Evolutionary conservation across 2,797 vertebrate genomes (phyloP), one percentile per base, ranked within the genome.

Genomic region (Molossus alvarezi): DNA sequence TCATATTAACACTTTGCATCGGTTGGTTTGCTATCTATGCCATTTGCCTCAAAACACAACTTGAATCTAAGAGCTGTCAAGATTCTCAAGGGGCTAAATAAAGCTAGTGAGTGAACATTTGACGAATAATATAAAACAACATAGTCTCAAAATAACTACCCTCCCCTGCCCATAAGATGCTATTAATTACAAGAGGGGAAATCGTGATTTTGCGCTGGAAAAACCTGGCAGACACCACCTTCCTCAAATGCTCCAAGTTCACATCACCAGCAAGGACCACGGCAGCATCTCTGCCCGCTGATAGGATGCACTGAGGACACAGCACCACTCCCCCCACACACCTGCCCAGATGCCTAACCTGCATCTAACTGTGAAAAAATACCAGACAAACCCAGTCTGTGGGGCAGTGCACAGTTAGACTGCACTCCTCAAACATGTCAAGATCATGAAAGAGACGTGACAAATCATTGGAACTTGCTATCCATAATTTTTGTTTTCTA

Each of bases 401-500:
- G 9, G 75, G 4, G 13, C 29, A 33, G 7, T 76, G 29, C 72
- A 45, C 25, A 72, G 76, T 18, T 23, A 57, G 25, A 48, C 37
- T 23, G 1, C 5, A 4, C 7, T 75, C 64, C 37, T 72, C 71
- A 62, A 79, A 29, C 17, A 37, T 13, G 20, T 73, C 64, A 72
- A 85, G 60, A 37, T 37, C 51, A 9, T 17, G 25, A 86, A 91
- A 88, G 81, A 91, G 75, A 65, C 0, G 0, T 18, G 60, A 53
- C 41, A 58, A 57, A 72, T 17, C 58, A 64, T 18, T 45, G 11
- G 62, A 85, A 88, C 10, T 12, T 85, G 29, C 76, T 57, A 81
- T 8, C 14, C 27, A 29, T 23, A 45, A 51, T 62, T 94, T 96
- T 84, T 83, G 88, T 96, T 95, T 71, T 21, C 60, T 86, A 48